These are phyloP conservation scores for Calosoma granatense DNA, from an alignment of 1,140 invertebrate species.

Conservation along the genomic window DNA sequence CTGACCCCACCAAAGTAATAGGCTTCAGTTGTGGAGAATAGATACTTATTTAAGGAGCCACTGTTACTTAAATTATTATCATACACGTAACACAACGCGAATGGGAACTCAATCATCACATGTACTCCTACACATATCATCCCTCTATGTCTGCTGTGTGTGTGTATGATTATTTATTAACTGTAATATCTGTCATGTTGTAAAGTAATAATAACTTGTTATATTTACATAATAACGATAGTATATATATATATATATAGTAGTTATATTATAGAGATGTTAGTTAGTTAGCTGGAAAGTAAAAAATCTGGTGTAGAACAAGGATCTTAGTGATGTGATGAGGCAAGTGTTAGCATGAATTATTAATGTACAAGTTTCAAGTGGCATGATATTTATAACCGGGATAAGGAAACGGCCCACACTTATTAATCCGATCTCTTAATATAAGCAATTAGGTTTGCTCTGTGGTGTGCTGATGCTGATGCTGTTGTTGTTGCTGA, in stretches of 20 bases:
- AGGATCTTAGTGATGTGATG: not conserved
- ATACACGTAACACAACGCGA: not conserved
- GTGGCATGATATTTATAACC: slow-evolving; percentile 8
- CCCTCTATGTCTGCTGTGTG: too few species aligned
- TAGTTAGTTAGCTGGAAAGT: too few species aligned
- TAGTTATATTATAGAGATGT: too few species aligned
- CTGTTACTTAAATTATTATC: not conserved
- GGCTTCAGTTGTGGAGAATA: not conserved
- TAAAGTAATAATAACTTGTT: not conserved
- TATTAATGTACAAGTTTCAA: slow-evolving; percentile 5
- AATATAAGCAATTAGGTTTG: slow-evolving; percentile 6
- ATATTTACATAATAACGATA: too few species aligned
- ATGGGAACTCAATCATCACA: too few species aligned
- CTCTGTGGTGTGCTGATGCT: too few species aligned
- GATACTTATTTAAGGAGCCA: slow-evolving; percentile 4
- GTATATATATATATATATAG: too few species aligned
- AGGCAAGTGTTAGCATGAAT: slow-evolving; percentile 1
- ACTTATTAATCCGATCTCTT: slow-evolving; percentile 7
- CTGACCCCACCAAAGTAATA: slow-evolving; percentile 7
- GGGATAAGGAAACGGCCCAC: slow-evolving; percentile 5
- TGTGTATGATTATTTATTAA: too few species aligned
- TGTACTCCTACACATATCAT: too few species aligned
- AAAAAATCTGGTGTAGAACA: not conserved
- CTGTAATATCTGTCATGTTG: too few species aligned
- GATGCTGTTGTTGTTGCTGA: too few species aligned